Percentiles rank a stretch among this genome's conserved stretches.
Conservation (phyloP, 2,888 invertebrate species). For the Bursaphelenchus okinawaensis region DNA sequence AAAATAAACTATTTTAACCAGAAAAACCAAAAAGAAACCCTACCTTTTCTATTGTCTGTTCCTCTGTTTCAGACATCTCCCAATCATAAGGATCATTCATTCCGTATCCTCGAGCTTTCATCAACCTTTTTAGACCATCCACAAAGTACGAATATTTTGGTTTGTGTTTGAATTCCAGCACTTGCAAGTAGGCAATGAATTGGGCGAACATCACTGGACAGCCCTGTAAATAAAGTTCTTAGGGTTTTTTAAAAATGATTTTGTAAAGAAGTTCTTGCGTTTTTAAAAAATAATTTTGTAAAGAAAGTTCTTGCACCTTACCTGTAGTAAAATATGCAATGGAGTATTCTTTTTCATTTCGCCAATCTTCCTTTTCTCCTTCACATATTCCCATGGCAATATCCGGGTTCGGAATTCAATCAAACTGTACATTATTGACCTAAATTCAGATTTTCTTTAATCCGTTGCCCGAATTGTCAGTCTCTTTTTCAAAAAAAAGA, state of each 20-base stretch:
- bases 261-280: too few relatives aligned
- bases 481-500: too few relatives aligned
- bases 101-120: neutral
- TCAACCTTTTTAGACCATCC: neutral
- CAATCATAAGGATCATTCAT: neutral
- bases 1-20: too few relatives aligned
- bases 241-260: too few relatives aligned
- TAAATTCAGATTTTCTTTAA: too few relatives aligned
- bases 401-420: slow-evolving; percentile 4
- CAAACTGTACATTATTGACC: slow-evolving; percentile 12
- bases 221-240: too few relatives aligned
- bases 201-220: slow-evolving; percentile 7
- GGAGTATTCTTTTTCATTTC: slow-evolving; percentile 7
- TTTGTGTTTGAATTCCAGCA: neutral
- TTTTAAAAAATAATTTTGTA: too few relatives aligned
- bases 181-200: neutral
- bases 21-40: too few relatives aligned
- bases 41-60: too few relatives aligned
- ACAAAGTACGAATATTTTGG: slow-evolving; percentile 4
- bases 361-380: neutral
- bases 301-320: too few relatives aligned
- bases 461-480: too few relatives aligned
- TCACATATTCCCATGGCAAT: slow-evolving; percentile 9
- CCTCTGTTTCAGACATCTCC: too few relatives aligned
- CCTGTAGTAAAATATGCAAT: neutral